Evolutionary conservation across 2,797 vertebrate species (phyloP).

Genomic region (Cossypha dichroa): DNA sequence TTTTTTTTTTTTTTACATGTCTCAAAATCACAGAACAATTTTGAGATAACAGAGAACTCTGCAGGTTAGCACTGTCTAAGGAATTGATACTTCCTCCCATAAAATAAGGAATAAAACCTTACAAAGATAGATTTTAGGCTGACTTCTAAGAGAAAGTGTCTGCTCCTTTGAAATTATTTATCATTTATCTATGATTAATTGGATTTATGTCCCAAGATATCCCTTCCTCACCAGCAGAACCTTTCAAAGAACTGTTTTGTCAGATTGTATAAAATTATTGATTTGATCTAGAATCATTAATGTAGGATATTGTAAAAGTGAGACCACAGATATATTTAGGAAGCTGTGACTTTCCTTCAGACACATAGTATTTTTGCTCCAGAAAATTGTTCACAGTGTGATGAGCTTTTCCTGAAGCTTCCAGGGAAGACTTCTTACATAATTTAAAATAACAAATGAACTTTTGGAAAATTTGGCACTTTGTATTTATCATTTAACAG

Average conservation of each 20-base stretch:
- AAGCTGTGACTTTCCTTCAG: neutral
- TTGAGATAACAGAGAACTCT: neutral
- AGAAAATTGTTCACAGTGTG: neutral
- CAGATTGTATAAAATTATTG: neutral
- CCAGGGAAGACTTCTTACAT: neutral
- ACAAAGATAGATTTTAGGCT: neutral
- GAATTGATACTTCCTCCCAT: neutral
- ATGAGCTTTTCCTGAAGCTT: neutral
- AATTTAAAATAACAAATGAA: neutral
- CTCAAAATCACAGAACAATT: neutral
- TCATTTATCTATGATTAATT: neutral
- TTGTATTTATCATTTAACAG: neutral
- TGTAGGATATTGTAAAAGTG: neutral
- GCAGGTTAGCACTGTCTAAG: neutral
- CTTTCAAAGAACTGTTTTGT: neutral
- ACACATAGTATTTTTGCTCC: neutral
- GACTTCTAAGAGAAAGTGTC: neutral
- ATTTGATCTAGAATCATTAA: neutral
- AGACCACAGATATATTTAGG: neutral
- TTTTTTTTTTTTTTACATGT: rapidly evolving
- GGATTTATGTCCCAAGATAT: neutral
- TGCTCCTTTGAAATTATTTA: neutral
- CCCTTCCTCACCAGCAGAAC: neutral
- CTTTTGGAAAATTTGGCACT: neutral
- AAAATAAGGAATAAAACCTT: neutral